phyloP scores from a whole-genome alignment of 2,888 invertebrate genomes.

The Galerucella pusilla region DNA sequence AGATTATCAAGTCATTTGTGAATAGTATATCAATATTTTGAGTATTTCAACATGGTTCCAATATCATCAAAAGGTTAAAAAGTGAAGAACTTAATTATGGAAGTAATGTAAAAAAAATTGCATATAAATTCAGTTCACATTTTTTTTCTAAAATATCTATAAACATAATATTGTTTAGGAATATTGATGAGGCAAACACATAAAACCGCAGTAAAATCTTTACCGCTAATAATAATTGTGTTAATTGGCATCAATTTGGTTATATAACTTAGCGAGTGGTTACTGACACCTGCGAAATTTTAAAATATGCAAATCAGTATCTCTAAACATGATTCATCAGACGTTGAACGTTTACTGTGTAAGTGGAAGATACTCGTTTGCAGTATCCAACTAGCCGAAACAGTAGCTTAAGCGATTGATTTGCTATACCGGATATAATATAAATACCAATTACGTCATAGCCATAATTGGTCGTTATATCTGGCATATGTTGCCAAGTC shows the following conservation, averaged over 20 bases:
- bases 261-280: conserved; percentile 42
- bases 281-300: conserved; percentile 46
- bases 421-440: too few relatives aligned
- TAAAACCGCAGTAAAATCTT: not conserved
- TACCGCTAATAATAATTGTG: conserved; percentile 3
- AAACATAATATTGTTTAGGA: not conserved
- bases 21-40: too few relatives aligned
- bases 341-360: conserved; percentile 20
- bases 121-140: too few relatives aligned
- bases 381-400: not conserved
- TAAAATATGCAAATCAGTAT: conserved; percentile 40
- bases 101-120: too few relatives aligned
- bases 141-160: too few relatives aligned
- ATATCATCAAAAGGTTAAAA: too few relatives aligned
- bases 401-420: not conserved
- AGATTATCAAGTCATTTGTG: too few relatives aligned
- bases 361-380: conserved; percentile 20
- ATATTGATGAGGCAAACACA: not conserved
- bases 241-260: conserved; percentile 36
- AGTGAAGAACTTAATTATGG: too few relatives aligned
- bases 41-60: too few relatives aligned
- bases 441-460: too few relatives aligned
- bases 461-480: too few relatives aligned
- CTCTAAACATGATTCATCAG: conserved; percentile 36
- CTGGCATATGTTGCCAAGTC: too few relatives aligned